Evolutionary conservation across 2,113 vertebrate species (phyloP), one percentile per base, ranked within the genome.

Genomic region (Gobio gobio): DNA sequence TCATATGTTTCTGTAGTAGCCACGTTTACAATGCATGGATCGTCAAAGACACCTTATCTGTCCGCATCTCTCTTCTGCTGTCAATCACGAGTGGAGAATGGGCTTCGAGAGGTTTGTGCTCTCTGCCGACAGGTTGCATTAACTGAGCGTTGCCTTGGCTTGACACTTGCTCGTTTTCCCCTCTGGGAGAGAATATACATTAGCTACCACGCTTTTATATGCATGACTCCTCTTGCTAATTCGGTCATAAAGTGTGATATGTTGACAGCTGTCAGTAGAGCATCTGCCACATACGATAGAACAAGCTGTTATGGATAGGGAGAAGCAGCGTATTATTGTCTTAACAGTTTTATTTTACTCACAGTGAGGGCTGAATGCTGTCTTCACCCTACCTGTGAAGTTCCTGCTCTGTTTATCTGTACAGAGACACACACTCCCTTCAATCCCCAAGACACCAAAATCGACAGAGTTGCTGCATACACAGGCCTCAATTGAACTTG

Each of bases 181-280:
- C 79, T 82, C 66, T 72, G 33, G 47, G 81, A 72, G 29, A 43
- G 81, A 83, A 72, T 83, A 72, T 83, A 70, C 66, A 83, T 73
- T 36, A 43, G 66, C 81, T 83, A 24, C 33, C 49, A 43, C 20
- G 16, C 70, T 64, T 56, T 73, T 29, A 33, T 72, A 43, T 63
- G 45, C 68, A 84, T 61, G 33, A 29, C 45, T 80, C 47, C 14
- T 80, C 45, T 81, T 10, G 12, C 24, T 86, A 83, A 83, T 87
- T 66, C 85, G 24, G 64, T 68, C 82, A 76, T 51, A 16, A 86
- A 14, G 33, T 63, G 68, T 70, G 72, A 59, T 83, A 56, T 59
- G 49, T 74, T 63, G 83, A 82, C 70, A 82, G 78, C 75, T 86
- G 79, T 82, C 80, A 72, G 70, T 83, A 78, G 64, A 63, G 54